Base-by-base conservation (phyloP, 1,140 invertebrate species). In the Matsumurasca onukii region DNA sequence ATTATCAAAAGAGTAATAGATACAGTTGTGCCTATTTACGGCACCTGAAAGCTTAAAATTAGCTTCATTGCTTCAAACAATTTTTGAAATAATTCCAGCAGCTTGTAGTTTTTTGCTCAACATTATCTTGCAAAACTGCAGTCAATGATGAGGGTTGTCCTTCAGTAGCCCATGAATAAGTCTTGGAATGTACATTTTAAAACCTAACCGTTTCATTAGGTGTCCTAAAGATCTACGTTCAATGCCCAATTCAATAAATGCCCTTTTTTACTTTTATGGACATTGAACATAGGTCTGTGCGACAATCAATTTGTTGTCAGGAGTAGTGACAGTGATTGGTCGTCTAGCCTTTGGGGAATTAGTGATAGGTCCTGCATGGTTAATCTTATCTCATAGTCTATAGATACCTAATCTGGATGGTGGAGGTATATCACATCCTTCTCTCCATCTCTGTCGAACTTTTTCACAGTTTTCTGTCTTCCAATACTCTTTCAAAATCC, bases 1-100 rank as follows among this genome's bases (percentile, higher is more conserved):
- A 24, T 55, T 55, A 55, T 55, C 52, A n/a, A 24, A n/a, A n/a
- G 52, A 55, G 52, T 55, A 55, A 55, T 55, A 22, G 52, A n/a
- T 9, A 55, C 24, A 55, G 52, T 55, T 55, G 24, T 55, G 15
- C 52, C 24, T 55, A 12, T 55, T 24, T n/a, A 55, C 52, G 22
- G 52, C 15, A n/a, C 52, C 52, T 55, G 24, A 55, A 15, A 55
- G 52, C 24, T 55, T 55, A n/a, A 55, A 55, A 55, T 55, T 55
- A n/a, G 52, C 52, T 55, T 55, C 20, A 55, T 55, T 22, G 24
- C 15, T n/a, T 24, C 52, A 55, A 55, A 15, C 15, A 55, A 55
- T n/a, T n/a, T n/a, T n/a, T n/a, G n/a, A n/a, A n/a, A n/a, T n/a
- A n/a, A n/a, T n/a, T n/a, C n/a, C n/a, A 55, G 15, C 52, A 55